These are phyloP conservation scores for Acanthosepion esculentum DNA, from an alignment of 2,888 invertebrate species.

Conservation along the genomic window DNA sequence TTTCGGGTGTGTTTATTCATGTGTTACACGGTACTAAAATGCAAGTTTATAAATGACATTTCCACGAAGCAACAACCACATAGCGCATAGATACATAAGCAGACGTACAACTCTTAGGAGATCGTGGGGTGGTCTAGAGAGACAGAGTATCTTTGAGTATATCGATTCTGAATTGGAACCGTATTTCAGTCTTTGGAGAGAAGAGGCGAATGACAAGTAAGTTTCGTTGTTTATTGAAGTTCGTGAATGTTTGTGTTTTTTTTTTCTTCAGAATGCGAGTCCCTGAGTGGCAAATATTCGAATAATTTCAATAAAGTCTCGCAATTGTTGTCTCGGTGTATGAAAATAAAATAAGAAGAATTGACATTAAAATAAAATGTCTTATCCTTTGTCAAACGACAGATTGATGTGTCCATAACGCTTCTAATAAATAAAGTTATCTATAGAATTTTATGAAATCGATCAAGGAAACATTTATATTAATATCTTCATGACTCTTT, in stretches of 20 bases:
- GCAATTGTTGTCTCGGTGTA: not conserved
- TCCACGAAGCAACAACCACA: not conserved
- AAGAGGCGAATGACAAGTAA: not conserved
- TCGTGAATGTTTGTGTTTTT: not conserved
- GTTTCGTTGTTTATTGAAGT: not conserved
- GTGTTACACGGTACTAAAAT: not conserved
- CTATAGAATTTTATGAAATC: not conserved
- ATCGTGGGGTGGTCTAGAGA: not conserved
- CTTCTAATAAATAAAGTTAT: not conserved
- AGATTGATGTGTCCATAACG: not conserved
- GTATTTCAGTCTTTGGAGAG: not conserved
- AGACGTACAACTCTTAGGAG: not conserved
- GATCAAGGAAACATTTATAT: not conserved
- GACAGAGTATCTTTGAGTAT: not conserved
- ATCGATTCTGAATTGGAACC: not conserved
- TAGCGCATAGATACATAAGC: not conserved
- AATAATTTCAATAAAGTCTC: not conserved
- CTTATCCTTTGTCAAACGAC: not conserved
- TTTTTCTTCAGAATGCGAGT: not conserved
- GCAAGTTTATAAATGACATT: not conserved
- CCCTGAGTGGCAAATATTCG: not conserved
- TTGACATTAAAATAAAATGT: not conserved
- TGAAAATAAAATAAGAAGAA: not conserved
- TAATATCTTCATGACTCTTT: not conserved
- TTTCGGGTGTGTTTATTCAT: not conserved